A percentile compares a stretch with the other conserved stretches of the same genome.
phyloP scores from a whole-genome alignment of 1,140 invertebrate species.

The Thalassaphorura encarpata region DNA sequence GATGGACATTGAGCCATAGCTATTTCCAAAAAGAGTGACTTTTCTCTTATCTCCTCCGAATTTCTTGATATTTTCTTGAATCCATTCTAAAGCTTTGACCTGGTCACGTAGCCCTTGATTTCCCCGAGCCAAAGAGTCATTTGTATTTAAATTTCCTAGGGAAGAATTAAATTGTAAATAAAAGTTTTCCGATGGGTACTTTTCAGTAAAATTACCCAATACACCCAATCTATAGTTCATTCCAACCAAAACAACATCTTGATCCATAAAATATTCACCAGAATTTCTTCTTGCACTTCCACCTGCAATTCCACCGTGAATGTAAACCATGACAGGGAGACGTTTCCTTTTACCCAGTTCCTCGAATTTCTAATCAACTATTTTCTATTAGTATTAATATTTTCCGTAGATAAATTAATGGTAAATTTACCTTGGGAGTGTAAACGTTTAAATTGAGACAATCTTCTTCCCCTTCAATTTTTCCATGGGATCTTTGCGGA shows the following conservation, averaged over 20 bases:
- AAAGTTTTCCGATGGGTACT: too few relatives aligned
- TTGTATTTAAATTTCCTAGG: constrained; percentile 12
- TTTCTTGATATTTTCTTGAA: constrained; percentile 36
- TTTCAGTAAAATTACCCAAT: constrained; percentile 15
- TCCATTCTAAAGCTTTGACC: constrained; percentile 36
- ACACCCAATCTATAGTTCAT: constrained; percentile 9
- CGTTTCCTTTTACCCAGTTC: neutral
- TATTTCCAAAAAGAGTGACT: constrained; percentile 39
- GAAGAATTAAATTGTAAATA: too few relatives aligned
- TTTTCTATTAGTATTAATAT: too few relatives aligned
- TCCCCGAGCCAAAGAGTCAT: constrained; percentile 1
- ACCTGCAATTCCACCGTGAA: too few relatives aligned
- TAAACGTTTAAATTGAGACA: too few relatives aligned
- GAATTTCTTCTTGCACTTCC: too few relatives aligned
- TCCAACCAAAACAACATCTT: neutral
- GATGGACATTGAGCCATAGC: constrained; percentile 38
- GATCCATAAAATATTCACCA: constrained; percentile 6
- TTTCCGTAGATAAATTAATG: too few relatives aligned
- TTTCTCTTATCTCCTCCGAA: constrained; percentile 37
- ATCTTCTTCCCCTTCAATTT: too few relatives aligned
- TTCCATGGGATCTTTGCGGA: too few relatives aligned
- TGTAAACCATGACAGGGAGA: neutral
- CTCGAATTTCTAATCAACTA: too few relatives aligned
- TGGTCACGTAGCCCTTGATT: constrained; percentile 35
- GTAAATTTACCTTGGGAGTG: too few relatives aligned